A percentile compares a stretch with the other conserved stretches of the same genome.
Conservation (phyloP, 2,888 invertebrate genomes). For the Idaea straminata region DNA sequence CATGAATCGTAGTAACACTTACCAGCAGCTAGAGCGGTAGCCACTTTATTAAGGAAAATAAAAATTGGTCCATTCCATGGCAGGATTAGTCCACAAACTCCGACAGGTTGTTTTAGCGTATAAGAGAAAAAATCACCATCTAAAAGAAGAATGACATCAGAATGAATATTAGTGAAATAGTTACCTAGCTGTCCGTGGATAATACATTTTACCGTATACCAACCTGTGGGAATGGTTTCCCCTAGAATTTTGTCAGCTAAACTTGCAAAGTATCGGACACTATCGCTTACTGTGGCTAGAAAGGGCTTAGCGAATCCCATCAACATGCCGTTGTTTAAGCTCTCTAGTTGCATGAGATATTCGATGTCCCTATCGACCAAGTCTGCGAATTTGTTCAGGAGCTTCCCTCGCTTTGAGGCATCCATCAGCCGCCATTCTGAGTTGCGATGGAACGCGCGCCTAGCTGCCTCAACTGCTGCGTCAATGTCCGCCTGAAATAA, state of each 20-base stretch:
- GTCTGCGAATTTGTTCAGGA: conserved; percentile 88
- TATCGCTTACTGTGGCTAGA: conserved; percentile 73
- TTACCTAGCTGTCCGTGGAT: neutral
- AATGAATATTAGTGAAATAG: neutral
- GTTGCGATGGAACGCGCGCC: conserved; percentile 83
- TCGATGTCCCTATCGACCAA: conserved; percentile 86
- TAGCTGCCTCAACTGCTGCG: conserved; percentile 87
- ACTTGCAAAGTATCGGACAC: conserved; percentile 88
- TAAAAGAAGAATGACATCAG: conserved; percentile 21
- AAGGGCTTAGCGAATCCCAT: conserved; percentile 79
- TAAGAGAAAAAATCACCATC: conserved; percentile 88
- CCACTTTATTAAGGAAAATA: conserved; percentile 95
- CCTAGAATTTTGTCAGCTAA: conserved; percentile 92
- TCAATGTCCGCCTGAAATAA: conserved; percentile 83
- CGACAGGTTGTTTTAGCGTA: conserved; percentile 79
- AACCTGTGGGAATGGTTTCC: conserved; percentile 81
- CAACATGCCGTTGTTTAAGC: conserved; percentile 94
- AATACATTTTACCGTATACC: conserved; percentile 12
- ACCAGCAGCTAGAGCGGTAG: conserved; percentile 82
- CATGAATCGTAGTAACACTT: neutral
- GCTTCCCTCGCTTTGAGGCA: conserved; percentile 86
- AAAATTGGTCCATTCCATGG: conserved; percentile 94
- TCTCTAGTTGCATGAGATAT: conserved; percentile 91
- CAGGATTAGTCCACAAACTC: conserved; percentile 91
- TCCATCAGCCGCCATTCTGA: conserved; percentile 91